Conservation (phyloP, 2,797 vertebrate genomes). For the Streptopelia turtur region DNA sequence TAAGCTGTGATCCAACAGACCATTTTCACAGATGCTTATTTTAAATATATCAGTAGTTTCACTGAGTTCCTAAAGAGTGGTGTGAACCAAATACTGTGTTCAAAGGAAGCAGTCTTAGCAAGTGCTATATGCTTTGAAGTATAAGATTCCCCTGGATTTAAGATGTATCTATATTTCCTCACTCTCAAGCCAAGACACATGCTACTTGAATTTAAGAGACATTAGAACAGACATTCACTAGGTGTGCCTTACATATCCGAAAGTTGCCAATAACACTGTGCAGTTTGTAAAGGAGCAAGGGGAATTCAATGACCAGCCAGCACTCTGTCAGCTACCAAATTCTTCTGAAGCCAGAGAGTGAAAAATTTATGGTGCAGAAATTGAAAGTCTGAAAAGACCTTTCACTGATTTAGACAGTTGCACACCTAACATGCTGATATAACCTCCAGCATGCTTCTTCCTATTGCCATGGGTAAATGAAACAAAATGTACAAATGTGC, state of each 20-base stretch:
- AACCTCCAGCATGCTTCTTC: neutral
- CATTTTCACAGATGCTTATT: neutral
- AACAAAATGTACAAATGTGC: neutral
- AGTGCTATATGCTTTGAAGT: neutral
- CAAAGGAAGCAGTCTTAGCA: neutral
- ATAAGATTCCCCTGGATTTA: neutral
- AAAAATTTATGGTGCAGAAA: neutral
- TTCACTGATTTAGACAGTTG: neutral
- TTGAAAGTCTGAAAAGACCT: neutral
- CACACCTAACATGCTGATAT: neutral
- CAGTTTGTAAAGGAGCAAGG: neutral
- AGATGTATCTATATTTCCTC: neutral
- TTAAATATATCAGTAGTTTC: neutral
- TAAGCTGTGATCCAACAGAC: neutral
- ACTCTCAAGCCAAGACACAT: neutral
- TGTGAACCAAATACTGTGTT: neutral
- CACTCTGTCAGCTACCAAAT: neutral
- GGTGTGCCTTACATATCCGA: neutral
- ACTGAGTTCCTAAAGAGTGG: neutral
- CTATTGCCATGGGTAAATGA: neutral
- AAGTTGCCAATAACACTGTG: neutral
- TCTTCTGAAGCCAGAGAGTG: neutral
- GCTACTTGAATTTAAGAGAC: neutral
- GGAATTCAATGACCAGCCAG: neutral
- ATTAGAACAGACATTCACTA: neutral